A percentile compares a stretch with the other conserved stretches of the same genome.
Evolutionary conservation across 2,113 vertebrate species (phyloP).

Genomic region (Malurus elegans): DNA sequence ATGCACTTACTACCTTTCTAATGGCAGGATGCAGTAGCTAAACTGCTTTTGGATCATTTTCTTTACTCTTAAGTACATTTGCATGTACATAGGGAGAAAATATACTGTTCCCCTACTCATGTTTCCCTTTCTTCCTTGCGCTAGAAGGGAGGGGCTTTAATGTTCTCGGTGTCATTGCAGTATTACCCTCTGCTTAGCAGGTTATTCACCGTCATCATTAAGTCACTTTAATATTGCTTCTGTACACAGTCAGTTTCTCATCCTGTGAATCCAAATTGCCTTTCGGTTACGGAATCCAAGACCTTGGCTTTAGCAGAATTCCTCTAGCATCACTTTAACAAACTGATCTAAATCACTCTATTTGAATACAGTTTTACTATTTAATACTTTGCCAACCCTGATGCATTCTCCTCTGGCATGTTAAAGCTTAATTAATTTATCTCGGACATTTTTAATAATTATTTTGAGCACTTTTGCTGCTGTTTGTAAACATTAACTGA

Average conservation of each 20-base stretch:
- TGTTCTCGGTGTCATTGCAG: not conserved
- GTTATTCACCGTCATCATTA: not conserved
- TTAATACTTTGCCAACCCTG: not conserved
- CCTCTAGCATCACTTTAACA: fast-evolving
- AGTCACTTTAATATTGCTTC: not conserved
- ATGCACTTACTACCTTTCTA: not conserved
- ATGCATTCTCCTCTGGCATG: not conserved
- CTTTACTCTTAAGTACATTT: not conserved
- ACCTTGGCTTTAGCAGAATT: not conserved
- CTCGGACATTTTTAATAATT: not conserved
- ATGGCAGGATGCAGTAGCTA: not conserved
- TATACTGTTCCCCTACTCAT: not conserved
- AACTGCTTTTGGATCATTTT: not conserved
- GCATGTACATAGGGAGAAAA: not conserved
- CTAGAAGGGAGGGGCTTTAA: not conserved
- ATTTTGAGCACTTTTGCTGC: not conserved
- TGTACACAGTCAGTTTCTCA: not conserved
- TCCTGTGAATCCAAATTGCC: not conserved
- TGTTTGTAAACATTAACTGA: not conserved
- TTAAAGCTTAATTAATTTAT: not conserved
- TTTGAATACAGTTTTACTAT: not conserved
- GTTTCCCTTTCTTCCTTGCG: not conserved
- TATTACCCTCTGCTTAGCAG: not conserved
- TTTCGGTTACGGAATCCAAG: not conserved
- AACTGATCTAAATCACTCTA: not conserved